Evolutionary conservation across 2,113 vertebrate genomes (phyloP).

Genomic region (Cisticola juncidis): DNA sequence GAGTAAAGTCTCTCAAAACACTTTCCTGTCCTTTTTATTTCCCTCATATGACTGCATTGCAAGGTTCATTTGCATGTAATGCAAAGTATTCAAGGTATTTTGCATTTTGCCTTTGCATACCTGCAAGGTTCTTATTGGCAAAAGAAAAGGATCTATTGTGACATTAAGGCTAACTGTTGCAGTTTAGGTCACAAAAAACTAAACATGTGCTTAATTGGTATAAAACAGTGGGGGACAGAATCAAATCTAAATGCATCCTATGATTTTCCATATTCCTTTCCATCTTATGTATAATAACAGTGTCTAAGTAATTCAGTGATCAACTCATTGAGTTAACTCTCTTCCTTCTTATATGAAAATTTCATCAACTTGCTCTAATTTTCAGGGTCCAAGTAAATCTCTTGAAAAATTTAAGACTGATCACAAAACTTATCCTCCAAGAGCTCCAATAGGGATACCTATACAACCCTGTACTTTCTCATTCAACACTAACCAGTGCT

Average conservation of each 20-base stretch:
- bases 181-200: background rate
- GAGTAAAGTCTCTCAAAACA: background rate
- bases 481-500: background rate
- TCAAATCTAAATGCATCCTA: background rate
- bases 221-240: background rate
- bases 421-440: background rate
- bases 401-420: background rate
- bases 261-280: background rate
- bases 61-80: background rate
- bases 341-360: background rate
- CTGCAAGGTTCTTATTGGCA: background rate
- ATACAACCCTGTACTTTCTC: background rate
- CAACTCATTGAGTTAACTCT: background rate
- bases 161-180: background rate
- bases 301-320: background rate
- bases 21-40: background rate
- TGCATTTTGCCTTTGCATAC: too few species aligned
- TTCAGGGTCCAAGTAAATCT: background rate
- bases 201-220: background rate
- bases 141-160: background rate
- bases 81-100: background rate
- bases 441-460: background rate
- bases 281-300: background rate
- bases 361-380: background rate
- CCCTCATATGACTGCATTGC: background rate